A percentile compares a stretch with the other conserved stretches of the same genome.
These are phyloP conservation scores for Drosophila paramelanica DNA, from an alignment of 2,888 invertebrate species.

Conservation along the genomic window DNA sequence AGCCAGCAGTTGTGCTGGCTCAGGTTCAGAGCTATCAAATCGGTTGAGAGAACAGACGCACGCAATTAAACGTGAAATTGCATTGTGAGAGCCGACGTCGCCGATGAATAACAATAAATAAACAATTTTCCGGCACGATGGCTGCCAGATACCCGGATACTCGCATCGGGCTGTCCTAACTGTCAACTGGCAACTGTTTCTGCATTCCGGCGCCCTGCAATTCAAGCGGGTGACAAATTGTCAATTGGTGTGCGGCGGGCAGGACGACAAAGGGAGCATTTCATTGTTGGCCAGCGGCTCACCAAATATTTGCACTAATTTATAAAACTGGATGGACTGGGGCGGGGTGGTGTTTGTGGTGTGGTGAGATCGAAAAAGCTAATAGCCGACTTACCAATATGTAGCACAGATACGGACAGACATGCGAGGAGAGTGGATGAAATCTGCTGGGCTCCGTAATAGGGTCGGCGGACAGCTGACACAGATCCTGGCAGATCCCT, in stretches of 20 bases:
- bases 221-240: constrained; percentile 65
- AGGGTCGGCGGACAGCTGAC: constrained; percentile 43
- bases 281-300: constrained; percentile 25
- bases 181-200: constrained; percentile 11
- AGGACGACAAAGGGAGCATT: constrained; percentile 23
- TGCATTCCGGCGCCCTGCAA: constrained; percentile 36
- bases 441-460: too few species aligned
- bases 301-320: constrained; percentile 54
- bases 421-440: too few species aligned
- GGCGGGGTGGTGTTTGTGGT: background rate
- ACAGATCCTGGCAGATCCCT: constrained; percentile 34
- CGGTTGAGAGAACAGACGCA: constrained; percentile 46
- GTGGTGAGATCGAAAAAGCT: constrained; percentile 21
- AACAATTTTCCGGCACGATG: constrained; percentile 62
- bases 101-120: constrained; percentile 52
- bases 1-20: constrained; percentile 33
- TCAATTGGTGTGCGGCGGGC: constrained; percentile 49
- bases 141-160: constrained; percentile 46
- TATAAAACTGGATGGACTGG: background rate
- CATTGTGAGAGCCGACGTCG: constrained; percentile 45
- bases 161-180: constrained; percentile 11
- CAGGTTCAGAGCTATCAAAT: constrained; percentile 18
- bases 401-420: too few species aligned
- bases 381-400: constrained; percentile 10
- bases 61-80: constrained; percentile 67